Base-by-base conservation (phyloP, 2,797 vertebrate species). In the Helarctos malayanus region DNA sequence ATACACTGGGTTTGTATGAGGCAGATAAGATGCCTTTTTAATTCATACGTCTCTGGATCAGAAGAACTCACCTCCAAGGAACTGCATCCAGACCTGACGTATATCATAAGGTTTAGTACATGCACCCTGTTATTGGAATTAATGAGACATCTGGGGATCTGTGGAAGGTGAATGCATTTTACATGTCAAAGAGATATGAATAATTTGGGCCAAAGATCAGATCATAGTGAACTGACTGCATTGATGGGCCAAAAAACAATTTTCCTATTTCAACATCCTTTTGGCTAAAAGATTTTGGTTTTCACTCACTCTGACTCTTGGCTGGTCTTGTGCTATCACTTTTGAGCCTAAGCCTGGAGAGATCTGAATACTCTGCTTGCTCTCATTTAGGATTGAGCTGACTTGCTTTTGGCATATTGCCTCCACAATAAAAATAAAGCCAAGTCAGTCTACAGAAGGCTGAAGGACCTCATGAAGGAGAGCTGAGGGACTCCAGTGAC, bases 1-100 rank as follows among this genome's bases (percentile, higher is more conserved):
- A 3, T 52, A 57, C 0, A 0, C 41, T 57, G 18, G 25, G 4
- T n/a, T 3, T 54, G 18, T 56, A 69, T 7, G 3, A 38, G 13
- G 49, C 5, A 89, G 23, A 57, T 16, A 35, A 71, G 59, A 80
- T 41, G 21, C 13, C n/a, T 84, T 84, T 94, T 49, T 19, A 59
- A 59, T 76, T 91, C 25, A 45, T n/a, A 76, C 38, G 21, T 92
- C 27, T 69, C 75, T 47, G 21, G 6, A 54, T 76, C 65, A 63
- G 82, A 89, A 63, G 49, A 13, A 71, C 21, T 2, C 23, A 21
- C 38, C 21, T 78, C 15, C 35, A 79, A 27, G 25, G 45, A 80
- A 16, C 32, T 21, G 0, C 0, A 45, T 35, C 56, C n/a, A 78
- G n/a, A 76, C 38, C 5, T 63, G 27, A 18, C 56, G 1, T 87